These are phyloP conservation scores for Pachyseris speciosa DNA, from an alignment of 64 coral and sea anemone genomes.

Conservation along the genomic window DNA sequence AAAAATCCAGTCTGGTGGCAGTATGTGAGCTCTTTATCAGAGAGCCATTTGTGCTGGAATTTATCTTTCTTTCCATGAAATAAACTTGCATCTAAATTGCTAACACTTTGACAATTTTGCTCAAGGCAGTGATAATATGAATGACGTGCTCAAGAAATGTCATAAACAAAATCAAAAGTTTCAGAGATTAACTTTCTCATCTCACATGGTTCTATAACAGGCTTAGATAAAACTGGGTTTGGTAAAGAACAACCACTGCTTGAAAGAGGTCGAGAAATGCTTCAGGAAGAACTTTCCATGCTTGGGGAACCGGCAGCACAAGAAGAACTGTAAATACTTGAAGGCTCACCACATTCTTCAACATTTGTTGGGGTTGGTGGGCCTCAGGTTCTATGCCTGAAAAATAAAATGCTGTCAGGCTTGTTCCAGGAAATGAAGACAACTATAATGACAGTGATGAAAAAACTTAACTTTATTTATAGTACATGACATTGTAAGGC, in stretches of 20 bases:
- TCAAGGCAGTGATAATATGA: background rate
- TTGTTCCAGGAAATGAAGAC: background rate
- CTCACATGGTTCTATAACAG: background rate
- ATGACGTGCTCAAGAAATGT: constrained; percentile 1
- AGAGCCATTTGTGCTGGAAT: too few relatives aligned
- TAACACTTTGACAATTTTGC: background rate
- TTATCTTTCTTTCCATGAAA: background rate
- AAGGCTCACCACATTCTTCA: too few relatives aligned
- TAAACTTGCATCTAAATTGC: background rate
- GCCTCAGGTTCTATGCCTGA: background rate
- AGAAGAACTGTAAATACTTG: background rate
- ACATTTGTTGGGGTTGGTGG: background rate
- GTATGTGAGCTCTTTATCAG: too few relatives aligned
- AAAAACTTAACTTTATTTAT: too few relatives aligned
- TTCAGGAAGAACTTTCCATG: background rate
- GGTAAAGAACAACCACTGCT: background rate
- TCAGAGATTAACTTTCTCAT: background rate
- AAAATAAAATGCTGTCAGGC: background rate
- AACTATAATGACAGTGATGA: background rate
- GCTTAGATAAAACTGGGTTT: background rate
- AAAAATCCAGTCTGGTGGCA: too few relatives aligned
- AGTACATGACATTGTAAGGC: too few relatives aligned
- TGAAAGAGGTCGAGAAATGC: background rate
- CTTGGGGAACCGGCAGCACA: background rate
- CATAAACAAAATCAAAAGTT: constrained; percentile 3